A percentile compares a stretch with the other conserved stretches of the same genome.
phyloP scores from a whole-genome alignment of 2,797 vertebrate genomes.

The Rousettus madagascariensis region DNA sequence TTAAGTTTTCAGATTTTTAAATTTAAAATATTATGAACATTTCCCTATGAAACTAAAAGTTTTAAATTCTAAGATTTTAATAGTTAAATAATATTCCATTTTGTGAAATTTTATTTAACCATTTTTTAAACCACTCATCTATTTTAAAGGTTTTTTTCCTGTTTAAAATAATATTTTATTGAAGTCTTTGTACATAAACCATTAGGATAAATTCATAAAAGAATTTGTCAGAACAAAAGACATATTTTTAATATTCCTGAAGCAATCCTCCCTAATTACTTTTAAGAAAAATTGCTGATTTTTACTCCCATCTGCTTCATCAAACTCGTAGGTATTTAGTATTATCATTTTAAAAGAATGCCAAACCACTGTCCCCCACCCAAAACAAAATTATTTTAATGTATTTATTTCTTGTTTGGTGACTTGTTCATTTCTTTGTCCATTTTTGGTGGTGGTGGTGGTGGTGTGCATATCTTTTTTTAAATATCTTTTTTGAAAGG shows the following conservation, averaged over 20 bases:
- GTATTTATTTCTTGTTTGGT: conserved; percentile 32
- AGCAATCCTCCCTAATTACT: neutral
- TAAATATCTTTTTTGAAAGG: conserved; percentile 5
- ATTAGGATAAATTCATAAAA: neutral
- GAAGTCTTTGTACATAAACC: neutral
- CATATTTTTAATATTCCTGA: conserved; percentile 4
- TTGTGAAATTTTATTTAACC: neutral
- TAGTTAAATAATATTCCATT: neutral
- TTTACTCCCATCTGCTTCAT: neutral
- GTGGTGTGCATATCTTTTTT: neutral
- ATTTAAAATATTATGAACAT: conserved; percentile 5
- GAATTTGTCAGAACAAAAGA: neutral
- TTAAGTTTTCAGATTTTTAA: neutral
- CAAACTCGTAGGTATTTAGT: neutral
- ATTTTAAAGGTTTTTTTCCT: neutral
- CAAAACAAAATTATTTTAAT: neutral
- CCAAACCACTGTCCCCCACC: neutral
- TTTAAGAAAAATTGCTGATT: neutral
- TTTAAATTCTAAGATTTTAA: neutral
- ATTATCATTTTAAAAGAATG: conserved; percentile 8
- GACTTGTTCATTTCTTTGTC: neutral
- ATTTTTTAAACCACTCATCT: neutral
- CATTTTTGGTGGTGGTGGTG: neutral
- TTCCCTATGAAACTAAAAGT: neutral
- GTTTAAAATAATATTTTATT: conserved; percentile 14